phyloP scores from a whole-genome alignment of 53 echinoderm and acorn worm species.

The Mesocentrotus franciscanus region DNA sequence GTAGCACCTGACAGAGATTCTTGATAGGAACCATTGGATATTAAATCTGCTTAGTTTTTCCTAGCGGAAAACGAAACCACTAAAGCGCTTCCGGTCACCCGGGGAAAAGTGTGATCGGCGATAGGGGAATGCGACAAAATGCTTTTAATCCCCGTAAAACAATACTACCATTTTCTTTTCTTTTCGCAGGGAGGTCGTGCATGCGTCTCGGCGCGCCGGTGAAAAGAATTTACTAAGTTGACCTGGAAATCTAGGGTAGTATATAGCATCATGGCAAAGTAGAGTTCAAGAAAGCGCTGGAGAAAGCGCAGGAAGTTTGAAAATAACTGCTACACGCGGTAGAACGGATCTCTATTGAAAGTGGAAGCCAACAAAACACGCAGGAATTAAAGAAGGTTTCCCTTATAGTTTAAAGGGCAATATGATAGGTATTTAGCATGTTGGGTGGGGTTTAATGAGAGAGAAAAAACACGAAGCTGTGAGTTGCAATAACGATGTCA shows the following conservation, averaged over 20 bases:
- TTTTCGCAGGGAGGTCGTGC: not conserved
- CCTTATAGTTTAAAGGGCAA: not conserved
- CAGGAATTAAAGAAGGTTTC: not conserved
- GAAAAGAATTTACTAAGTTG: not conserved
- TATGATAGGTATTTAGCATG: not conserved
- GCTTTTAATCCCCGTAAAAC: slow-evolving; percentile 29
- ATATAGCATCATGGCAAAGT: not conserved
- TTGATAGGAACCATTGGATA: not conserved
- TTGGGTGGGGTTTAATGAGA: no score
- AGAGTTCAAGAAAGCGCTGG: not conserved
- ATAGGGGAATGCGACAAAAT: not conserved
- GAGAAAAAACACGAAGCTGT: no score
- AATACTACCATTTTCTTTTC: not conserved
- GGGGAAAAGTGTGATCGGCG: not conserved
- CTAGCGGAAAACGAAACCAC: slow-evolving; percentile 8
- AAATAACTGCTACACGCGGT: not conserved
- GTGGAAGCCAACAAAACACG: not conserved
- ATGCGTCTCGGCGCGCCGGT: not conserved
- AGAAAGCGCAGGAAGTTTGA: not conserved
- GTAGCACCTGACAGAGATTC: not conserved
- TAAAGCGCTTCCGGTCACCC: slow-evolving; percentile 1
- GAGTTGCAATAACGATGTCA: no score
- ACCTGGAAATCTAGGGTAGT: slow-evolving; percentile 29
- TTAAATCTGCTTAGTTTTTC: not conserved
- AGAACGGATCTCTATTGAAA: not conserved